Evolutionary conservation across 2,797 vertebrate genomes (phyloP).

Genomic region (Cryptoblepharus egeriae): DNA sequence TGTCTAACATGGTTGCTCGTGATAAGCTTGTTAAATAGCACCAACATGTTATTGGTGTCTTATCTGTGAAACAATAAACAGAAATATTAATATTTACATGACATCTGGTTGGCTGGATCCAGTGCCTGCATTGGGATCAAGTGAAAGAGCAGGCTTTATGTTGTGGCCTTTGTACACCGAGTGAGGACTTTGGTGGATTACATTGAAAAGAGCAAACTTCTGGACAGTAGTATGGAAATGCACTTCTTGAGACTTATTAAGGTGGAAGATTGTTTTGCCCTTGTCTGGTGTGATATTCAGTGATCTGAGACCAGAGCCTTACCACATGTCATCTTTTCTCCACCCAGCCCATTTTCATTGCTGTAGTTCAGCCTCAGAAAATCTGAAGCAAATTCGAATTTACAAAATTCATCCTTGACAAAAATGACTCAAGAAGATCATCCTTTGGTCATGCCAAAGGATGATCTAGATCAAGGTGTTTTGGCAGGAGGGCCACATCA

Average conservation of each 20-base stretch:
- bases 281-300: neutral
- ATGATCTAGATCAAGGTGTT: no score
- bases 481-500: no score
- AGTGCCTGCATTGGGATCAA: neutral
- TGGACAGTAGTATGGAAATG: neutral
- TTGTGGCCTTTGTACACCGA: neutral
- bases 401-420: no score
- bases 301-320: neutral
- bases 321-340: no score
- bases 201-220: neutral
- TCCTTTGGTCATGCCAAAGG: no score
- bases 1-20: no score
- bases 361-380: neutral
- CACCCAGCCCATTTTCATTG: neutral
- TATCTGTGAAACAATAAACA: no score
- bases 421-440: no score
- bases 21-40: neutral
- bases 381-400: no score
- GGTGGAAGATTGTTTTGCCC: neutral
- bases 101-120: neutral
- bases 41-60: fast-evolving
- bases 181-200: neutral
- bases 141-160: neutral
- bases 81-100: neutral
- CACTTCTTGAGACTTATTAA: neutral